Evolutionary conservation across 2,797 vertebrate genomes (phyloP), one percentile per base, ranked within the genome.

Genomic region (Notoglanidium macrostoma): DNA sequence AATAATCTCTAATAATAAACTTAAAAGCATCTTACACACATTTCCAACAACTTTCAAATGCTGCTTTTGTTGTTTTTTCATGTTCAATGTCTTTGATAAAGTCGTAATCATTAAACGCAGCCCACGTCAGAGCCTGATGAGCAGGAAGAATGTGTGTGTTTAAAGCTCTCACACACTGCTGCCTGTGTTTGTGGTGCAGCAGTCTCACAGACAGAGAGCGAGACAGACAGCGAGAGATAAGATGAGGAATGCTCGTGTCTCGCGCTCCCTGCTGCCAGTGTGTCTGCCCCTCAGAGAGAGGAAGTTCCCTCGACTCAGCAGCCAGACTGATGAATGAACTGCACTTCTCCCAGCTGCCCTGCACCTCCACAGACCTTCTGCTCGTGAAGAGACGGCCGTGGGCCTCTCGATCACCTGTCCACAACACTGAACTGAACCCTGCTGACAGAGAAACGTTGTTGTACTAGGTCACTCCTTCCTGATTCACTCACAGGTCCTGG

Each of bases 191-290:
- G n/a, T 4, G 32, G 79, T 11, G 29, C 51, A 55, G 51, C 2
- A 57, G 76, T 35, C 76, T 81, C 68, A 32, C n/a, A n/a, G n/a
- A n/a, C n/a, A n/a, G n/a, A n/a, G n/a, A n/a, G n/a, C n/a, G n/a
- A n/a, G n/a, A n/a, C n/a, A n/a, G n/a, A n/a, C n/a, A n/a, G 77
- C 59, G 74, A 67, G 72, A 80, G 83, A 88, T 87, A 87, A 87
- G 86, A 73, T 80, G 65, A 84, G 35, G 86, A 84, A 85, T 88
- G 82, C 40, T 29, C 29, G 74, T 61, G 82, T 87, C 57, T 87
- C 72, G 17, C 12, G 54, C 78, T 73, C 78, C 81, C 81, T 61
- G 87, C 87, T 84, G 87, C 87, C 87, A 51, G 83, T 61, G 65
- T 61, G 87, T 88, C 83, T 84, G 76, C 29, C 55, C 63, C 63